phyloP scores from a whole-genome alignment of 2,888 invertebrate genomes.

The Ypsolopha sequella region DNA sequence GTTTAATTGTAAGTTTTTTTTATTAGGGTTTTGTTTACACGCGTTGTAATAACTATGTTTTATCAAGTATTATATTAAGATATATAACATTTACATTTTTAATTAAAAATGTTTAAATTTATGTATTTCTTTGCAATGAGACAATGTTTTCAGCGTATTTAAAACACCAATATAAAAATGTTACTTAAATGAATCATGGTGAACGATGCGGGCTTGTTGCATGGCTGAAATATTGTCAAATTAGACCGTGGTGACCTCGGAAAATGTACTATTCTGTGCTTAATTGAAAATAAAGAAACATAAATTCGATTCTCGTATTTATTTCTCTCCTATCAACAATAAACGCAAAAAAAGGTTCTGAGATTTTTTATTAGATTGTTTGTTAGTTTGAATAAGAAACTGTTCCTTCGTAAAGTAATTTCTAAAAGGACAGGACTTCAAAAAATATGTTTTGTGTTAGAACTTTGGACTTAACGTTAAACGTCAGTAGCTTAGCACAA shows the following conservation, averaged over 20 bases:
- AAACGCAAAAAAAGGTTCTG: too few species aligned
- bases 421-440: too few species aligned
- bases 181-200: slow-evolving; percentile 8
- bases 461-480: too few species aligned
- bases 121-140: not conserved
- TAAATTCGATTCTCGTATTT: slow-evolving; percentile 27
- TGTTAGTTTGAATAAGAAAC: too few species aligned
- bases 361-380: too few species aligned
- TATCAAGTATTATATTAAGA: slow-evolving; percentile 13
- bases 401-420: too few species aligned
- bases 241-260: slow-evolving; percentile 53
- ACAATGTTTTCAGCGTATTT: slow-evolving; percentile 1
- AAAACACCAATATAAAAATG: slow-evolving; percentile 22
- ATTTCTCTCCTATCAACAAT: not conserved
- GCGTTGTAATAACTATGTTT: not conserved
- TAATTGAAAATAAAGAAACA: slow-evolving; percentile 67
- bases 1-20: slow-evolving; percentile 26
- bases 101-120: not conserved
- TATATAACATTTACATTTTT: slow-evolving; percentile 12
- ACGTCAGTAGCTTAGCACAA: too few species aligned
- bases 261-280: slow-evolving; percentile 69
- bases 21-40: slow-evolving; percentile 8
- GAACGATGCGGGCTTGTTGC: slow-evolving; percentile 36
- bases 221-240: slow-evolving; percentile 37
- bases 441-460: too few species aligned